Conservation (phyloP, 2,888 invertebrate species). For the Andrena fulva region DNA sequence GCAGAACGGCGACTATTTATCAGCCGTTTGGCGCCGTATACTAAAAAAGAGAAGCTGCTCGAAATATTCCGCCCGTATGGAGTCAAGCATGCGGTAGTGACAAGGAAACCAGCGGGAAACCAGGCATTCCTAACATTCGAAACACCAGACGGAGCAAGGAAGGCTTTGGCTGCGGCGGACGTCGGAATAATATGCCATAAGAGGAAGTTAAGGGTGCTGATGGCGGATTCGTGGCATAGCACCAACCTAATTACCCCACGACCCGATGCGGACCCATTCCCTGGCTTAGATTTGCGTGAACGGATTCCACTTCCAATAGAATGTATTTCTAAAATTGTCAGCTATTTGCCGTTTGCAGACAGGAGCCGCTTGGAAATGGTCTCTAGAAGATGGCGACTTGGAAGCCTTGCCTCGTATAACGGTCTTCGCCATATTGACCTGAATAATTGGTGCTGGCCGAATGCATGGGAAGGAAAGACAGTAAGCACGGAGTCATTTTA, state of each 20-base stretch:
- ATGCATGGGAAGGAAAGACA: not conserved
- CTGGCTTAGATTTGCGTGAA: fast-evolving
- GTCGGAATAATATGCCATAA: not conserved
- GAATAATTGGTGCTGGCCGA: not conserved
- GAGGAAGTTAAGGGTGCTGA: not conserved
- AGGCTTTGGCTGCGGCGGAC: not conserved
- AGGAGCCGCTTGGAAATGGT: not conserved
- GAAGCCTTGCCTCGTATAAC: not conserved
- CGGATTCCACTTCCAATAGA: not conserved
- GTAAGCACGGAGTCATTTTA: not conserved
- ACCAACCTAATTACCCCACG: not conserved
- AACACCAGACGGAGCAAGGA: not conserved
- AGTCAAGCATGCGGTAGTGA: not conserved
- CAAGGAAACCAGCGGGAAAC: not conserved
- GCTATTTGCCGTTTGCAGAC: not conserved
- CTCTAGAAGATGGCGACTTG: not conserved
- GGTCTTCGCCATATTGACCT: not conserved
- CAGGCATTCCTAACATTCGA: not conserved
- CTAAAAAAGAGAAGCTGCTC: no score
- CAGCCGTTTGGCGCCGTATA: not conserved
- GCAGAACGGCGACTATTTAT: not conserved
- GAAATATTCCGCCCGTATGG: no score
- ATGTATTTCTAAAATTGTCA: not conserved
- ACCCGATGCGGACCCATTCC: not conserved
- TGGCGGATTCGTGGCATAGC: not conserved